A percentile compares a stretch with the other conserved stretches of the same genome.
Evolutionary conservation across 2,888 invertebrate genomes (phyloP).

Genomic region (Tuta absoluta): DNA sequence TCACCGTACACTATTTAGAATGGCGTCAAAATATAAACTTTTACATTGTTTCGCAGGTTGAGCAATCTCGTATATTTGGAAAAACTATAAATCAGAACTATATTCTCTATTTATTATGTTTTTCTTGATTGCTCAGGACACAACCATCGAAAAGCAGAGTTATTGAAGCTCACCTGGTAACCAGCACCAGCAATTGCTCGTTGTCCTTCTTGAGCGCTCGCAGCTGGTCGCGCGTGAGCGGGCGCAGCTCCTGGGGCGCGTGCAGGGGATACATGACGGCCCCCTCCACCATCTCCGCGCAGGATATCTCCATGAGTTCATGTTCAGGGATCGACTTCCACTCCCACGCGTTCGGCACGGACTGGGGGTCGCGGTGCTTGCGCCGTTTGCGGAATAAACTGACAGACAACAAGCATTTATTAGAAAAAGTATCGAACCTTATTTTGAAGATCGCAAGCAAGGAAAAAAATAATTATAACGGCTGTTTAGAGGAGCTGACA

Average conservation of each 20-base stretch:
- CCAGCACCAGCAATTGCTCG: conserved; percentile 55
- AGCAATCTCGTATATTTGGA: too few species aligned
- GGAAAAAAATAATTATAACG: too few species aligned
- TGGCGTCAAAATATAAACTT: too few species aligned
- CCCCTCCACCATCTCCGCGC: conserved; percentile 56
- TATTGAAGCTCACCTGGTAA: conserved; percentile 59
- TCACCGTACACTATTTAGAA: too few species aligned
- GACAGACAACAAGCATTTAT: background rate
- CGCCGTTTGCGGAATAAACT: conserved; percentile 64
- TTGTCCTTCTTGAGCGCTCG: conserved; percentile 54
- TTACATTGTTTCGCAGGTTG: too few species aligned
- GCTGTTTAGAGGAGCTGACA: too few species aligned
- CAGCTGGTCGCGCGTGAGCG: conserved; percentile 49
- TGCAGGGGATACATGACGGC: conserved; percentile 67
- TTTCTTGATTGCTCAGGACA: too few species aligned
- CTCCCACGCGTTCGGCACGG: conserved; percentile 62
- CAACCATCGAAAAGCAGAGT: too few species aligned
- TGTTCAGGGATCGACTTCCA: conserved; percentile 62
- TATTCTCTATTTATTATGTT: too few species aligned
- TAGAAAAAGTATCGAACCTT: too few species aligned
- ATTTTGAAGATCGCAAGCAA: too few species aligned
- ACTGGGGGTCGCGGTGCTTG: conserved; percentile 53
- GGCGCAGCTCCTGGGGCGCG: conserved; percentile 60
- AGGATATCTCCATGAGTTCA: conserved; percentile 63
- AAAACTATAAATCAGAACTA: too few species aligned